Conservation (phyloP, 2,888 invertebrate genomes). For the Fabriciana adippe region DNA sequence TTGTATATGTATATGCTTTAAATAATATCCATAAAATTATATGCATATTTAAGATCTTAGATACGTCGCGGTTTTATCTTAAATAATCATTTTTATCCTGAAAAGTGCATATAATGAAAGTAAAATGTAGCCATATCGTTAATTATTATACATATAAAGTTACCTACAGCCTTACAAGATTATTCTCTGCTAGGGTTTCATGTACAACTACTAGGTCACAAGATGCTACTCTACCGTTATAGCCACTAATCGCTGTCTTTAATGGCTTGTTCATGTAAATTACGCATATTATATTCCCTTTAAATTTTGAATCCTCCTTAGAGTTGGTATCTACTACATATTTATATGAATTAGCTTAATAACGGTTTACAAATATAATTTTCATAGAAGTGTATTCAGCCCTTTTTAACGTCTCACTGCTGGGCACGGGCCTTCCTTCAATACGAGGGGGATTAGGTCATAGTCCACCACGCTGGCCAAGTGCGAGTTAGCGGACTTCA, state of each 20-base stretch:
- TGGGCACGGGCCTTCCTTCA: too few species aligned
- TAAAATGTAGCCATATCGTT: neutral
- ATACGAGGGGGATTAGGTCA: too few species aligned
- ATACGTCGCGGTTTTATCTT: neutral
- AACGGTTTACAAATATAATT: too few species aligned
- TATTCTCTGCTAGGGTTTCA: conserved; percentile 10
- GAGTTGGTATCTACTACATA: neutral
- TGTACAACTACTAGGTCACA: conserved; percentile 10
- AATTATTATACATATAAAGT: conserved; percentile 8
- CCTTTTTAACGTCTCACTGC: too few species aligned
- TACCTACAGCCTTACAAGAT: conserved; percentile 5
- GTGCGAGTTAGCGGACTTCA: too few species aligned
- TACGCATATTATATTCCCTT: conserved; percentile 1
- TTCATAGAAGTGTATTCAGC: too few species aligned
- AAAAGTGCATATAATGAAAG: neutral
- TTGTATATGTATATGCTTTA: too few species aligned
- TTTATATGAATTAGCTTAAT: too few species aligned
- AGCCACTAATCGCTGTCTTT: conserved; percentile 11
- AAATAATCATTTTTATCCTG: neutral
- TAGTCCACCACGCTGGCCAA: too few species aligned
- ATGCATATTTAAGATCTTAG: too few species aligned
- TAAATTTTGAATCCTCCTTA: neutral
- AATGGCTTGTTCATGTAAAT: conserved; percentile 9
- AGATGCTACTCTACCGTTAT: conserved; percentile 3
- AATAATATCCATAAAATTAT: too few species aligned